phyloP scores from a whole-genome alignment of 2,888 invertebrate species.

The Thereva nobilitata region DNA sequence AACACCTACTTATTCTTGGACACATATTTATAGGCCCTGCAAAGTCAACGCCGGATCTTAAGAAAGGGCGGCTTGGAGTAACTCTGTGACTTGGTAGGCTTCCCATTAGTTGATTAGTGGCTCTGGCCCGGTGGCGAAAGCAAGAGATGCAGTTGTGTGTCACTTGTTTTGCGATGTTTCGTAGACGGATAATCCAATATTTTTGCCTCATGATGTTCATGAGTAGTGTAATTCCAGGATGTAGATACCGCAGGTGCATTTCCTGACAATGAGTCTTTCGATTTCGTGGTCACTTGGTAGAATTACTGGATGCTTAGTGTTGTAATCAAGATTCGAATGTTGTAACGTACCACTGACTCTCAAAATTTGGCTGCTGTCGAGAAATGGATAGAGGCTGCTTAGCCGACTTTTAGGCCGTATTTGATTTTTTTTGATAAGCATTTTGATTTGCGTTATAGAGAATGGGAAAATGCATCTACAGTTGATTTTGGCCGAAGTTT shows the following conservation, averaged over 20 bases:
- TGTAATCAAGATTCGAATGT: not conserved
- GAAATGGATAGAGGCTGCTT: not conserved
- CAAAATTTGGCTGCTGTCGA: not conserved
- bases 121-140: not conserved
- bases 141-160: not conserved
- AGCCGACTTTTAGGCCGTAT: no score
- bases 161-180: not conserved
- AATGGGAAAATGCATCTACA: no score
- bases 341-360: not conserved
- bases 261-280: no score
- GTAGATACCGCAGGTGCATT: not conserved
- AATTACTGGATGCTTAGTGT: not conserved
- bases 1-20: no score
- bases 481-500: no score
- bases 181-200: not conserved
- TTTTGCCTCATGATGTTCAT: not conserved
- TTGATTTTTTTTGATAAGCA: no score
- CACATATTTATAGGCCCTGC: no score
- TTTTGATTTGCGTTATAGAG: no score
- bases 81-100: not conserved
- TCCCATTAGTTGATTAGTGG: not conserved
- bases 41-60: no score
- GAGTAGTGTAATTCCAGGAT: not conserved
- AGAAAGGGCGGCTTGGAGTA: no score
- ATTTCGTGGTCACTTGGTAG: not conserved